These are phyloP conservation scores for Danio aesculapii DNA, from an alignment of 2,797 vertebrate genomes.

Conservation along the genomic window DNA sequence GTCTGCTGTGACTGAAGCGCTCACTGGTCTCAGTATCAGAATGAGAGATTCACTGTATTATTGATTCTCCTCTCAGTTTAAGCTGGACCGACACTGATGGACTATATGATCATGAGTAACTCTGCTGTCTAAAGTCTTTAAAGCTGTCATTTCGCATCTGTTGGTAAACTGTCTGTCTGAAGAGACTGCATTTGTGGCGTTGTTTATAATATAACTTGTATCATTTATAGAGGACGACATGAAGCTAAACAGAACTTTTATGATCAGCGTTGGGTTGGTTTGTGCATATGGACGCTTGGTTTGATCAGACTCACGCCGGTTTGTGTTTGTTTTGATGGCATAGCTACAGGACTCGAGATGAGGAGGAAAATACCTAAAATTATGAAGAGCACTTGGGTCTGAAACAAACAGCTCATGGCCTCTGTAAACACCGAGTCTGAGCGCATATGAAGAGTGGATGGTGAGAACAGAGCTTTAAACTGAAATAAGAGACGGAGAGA, in stretches of 20 bases:
- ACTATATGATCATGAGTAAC: neutral
- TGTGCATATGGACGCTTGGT: conserved; percentile 9
- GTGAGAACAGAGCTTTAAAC: conserved; percentile 53
- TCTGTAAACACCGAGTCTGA: conserved; percentile 60
- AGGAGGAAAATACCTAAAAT: conserved; percentile 37
- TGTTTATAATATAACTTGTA: conserved; percentile 44
- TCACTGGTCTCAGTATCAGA: no score
- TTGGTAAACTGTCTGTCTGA: conserved; percentile 13
- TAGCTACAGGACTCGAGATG: conserved; percentile 42
- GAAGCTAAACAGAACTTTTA: conserved; percentile 36
- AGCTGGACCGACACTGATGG: no score
- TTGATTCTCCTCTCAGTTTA: no score
- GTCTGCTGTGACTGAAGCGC: no score
- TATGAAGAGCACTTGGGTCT: conserved; percentile 40
- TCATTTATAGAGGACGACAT: conserved; percentile 15
- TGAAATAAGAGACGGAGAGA: conserved; percentile 26
- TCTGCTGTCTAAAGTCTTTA: neutral
- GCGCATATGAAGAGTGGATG: conserved; percentile 30
- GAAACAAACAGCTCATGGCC: conserved; percentile 52
- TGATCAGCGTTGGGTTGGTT: neutral
- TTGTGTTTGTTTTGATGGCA: conserved; percentile 53
- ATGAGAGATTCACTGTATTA: no score
- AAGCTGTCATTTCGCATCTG: neutral
- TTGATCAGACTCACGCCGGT: conserved; percentile 11
- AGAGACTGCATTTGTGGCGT: conserved; percentile 6